A percentile compares a stretch with the other conserved stretches of the same genome.
Conservation (phyloP, 2,113 vertebrate species). For the Mobula birostris region DNA sequence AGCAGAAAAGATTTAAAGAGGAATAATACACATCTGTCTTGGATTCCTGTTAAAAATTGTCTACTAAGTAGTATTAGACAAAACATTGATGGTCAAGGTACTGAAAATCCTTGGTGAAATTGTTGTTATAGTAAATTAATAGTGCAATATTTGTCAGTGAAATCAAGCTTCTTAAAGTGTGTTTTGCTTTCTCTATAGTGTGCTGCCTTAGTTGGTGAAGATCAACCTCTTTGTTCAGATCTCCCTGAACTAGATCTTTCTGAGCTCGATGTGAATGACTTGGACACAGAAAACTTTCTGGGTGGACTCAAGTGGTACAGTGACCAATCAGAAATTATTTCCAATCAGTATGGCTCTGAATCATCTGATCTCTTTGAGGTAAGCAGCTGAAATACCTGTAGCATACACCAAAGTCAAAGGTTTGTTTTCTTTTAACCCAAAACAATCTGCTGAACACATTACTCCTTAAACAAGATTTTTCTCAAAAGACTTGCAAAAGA, state of each 20-base stretch:
- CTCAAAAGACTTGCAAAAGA: neutral
- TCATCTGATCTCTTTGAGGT: slow-evolving; percentile 93
- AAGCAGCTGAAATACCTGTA: slow-evolving; percentile 46
- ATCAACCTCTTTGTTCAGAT: slow-evolving; percentile 97
- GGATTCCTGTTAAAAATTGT: neutral
- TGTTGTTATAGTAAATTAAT: neutral
- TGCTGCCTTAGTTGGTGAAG: slow-evolving; percentile 98
- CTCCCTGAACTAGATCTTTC: slow-evolving; percentile 98
- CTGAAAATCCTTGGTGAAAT: neutral
- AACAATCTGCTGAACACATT: neutral
- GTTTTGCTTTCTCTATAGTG: slow-evolving; percentile 62
- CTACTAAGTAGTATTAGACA: neutral
- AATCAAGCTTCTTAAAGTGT: slow-evolving; percentile 1
- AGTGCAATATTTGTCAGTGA: neutral
- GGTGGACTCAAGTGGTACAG: slow-evolving; percentile 99
- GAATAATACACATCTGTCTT: neutral
- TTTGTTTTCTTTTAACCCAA: neutral
- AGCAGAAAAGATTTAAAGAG: neutral
- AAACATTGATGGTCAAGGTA: neutral
- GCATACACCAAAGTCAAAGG: neutral
- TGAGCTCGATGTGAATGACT: slow-evolving; percentile 96
- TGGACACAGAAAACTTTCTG: slow-evolving; percentile 91
- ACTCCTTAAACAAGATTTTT: neutral
- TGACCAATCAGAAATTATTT: slow-evolving; percentile 98
- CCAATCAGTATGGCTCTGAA: slow-evolving; percentile 92